Base-by-base conservation (phyloP, 2,888 invertebrate species). In the Thecocarcelia acutangulata region DNA sequence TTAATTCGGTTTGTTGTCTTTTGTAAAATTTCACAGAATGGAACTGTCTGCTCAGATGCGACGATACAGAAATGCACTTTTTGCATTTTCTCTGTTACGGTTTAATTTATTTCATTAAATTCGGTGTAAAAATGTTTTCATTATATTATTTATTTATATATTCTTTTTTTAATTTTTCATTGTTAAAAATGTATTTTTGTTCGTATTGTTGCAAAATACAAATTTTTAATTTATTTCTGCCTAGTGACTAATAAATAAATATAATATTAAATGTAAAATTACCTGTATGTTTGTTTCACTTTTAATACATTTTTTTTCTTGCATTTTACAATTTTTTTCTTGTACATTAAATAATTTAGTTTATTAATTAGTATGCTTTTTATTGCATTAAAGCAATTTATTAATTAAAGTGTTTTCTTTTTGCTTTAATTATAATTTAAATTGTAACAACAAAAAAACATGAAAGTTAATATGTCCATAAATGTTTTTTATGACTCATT, bases 31-130 rank as follows among this genome's bases (percentile, higher is more conserved):
- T 50, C 42, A 44, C 19, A 42, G 15, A 74, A 56, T 54, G 50
- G 19, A 40, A 50, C 13, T 46, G 54, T 28, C 28, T 58, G 58
- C 19, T 28, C 6, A 17, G 11, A n/a, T 24, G 33, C 13, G 48
- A 15, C 48, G 21, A 15, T 42, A 15, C 8, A 68, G 17, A 68
- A 52, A 52, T 40, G 42, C 15, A 54, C 19, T 21, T 70, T 6
- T 69, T 58, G 73, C 54, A 1, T 64, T 50, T 64, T 37, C 48
- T 33, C 11, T 69, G 69, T 69, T 81, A 69, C 76, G 77, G 52
- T 72, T 77, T 82, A 63, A 82, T 77, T 68, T 77, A 77, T 82
- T 58, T 76, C 11, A 52, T 64, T 46, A 80, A 83, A 80, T 83
- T 80, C 70, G 42, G 69, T 83, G 77, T 82, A 50, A 74, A 82